Conservation (phyloP, 2,797 vertebrate species). For the Enteromius treurensis region DNA sequence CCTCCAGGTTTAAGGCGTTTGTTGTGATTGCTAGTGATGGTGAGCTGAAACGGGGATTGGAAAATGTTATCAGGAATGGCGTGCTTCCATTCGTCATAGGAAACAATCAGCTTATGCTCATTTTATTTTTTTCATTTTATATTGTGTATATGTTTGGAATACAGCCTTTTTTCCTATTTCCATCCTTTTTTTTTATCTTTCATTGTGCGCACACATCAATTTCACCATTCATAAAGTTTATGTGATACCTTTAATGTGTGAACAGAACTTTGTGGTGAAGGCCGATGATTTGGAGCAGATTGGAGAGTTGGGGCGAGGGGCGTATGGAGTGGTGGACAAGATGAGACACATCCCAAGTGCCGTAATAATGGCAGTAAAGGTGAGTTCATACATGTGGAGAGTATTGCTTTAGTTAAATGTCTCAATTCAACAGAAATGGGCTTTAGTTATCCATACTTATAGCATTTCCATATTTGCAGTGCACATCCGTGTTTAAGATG, state of each 20-base stretch:
- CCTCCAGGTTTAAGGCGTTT: conserved; percentile 37
- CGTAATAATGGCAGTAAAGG: conserved; percentile 99
- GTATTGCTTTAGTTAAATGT: background rate
- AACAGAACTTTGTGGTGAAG: conserved; percentile 97
- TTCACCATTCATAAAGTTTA: background rate
- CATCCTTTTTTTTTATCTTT: background rate
- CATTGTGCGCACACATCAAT: background rate
- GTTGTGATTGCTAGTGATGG: conserved; percentile 38
- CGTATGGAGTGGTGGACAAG: conserved; percentile 96
- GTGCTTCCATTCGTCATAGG: background rate
- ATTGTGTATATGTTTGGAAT: background rate
- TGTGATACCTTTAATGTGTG: background rate
- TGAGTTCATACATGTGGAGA: conserved; percentile 60
- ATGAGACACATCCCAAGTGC: conserved; percentile 93
- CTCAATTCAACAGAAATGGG: background rate
- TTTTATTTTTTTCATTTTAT: background rate
- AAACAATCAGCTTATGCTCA: conserved; percentile 19
- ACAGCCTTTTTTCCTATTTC: background rate
- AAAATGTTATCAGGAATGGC: background rate
- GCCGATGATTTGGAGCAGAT: conserved; percentile 97
- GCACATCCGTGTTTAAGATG: background rate
- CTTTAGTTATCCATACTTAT: background rate
- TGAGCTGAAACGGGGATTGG: conserved; percentile 24
- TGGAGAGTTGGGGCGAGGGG: conserved; percentile 92
- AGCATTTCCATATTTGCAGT: background rate